Evolutionary conservation across 2,888 invertebrate species (phyloP), one percentile per base, ranked within the genome.

Genomic region (Drosophila putrida): DNA sequence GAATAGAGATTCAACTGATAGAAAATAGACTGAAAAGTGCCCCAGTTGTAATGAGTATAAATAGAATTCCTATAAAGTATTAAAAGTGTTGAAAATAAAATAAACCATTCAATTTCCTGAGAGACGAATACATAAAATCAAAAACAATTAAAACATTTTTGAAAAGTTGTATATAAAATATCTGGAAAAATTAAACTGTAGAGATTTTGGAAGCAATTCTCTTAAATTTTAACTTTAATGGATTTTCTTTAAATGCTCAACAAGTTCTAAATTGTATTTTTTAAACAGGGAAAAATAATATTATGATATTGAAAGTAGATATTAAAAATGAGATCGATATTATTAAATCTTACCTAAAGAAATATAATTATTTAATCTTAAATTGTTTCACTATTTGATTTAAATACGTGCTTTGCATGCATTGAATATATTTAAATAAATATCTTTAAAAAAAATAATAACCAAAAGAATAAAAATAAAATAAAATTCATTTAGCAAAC

Each of bases 1-100:
- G 15, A 51, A 28, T 13, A 39, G 10, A 51, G 2, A 39, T 4
- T 6, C 6, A 8, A 28, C 28, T 0, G 20, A 20, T 20, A 20
- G 15, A 3, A 25, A 13, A 25, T 27, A 20, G 20, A 20, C 20
- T 46, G 9, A n/a, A 8, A 15, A 8, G 8, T 41, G 41, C 4
- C 39, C 54, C 5, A 43, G n/a, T 33, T 43, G 13, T n/a, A 1
- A 4, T 5, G 2, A 5, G 4, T 55, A 55, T 35, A 55, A 43
- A 43, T 43, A 55, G 25, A 35, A 54, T 54, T 54, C 43, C n/a
- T 27, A 6, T 11, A 51, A 51, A 51, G 50, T 51, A 51, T 38
- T 51, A 13, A 43, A 43, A 25, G 9, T 27, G 43, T 55, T 25
- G 25, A 43, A 44, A 35, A 33, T 54, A 25, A 25, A 54, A 54